A percentile compares a stretch with the other conserved stretches of the same genome.
Evolutionary conservation across 2,797 vertebrate genomes (phyloP).

Genomic region (Diplodus puntazzo): DNA sequence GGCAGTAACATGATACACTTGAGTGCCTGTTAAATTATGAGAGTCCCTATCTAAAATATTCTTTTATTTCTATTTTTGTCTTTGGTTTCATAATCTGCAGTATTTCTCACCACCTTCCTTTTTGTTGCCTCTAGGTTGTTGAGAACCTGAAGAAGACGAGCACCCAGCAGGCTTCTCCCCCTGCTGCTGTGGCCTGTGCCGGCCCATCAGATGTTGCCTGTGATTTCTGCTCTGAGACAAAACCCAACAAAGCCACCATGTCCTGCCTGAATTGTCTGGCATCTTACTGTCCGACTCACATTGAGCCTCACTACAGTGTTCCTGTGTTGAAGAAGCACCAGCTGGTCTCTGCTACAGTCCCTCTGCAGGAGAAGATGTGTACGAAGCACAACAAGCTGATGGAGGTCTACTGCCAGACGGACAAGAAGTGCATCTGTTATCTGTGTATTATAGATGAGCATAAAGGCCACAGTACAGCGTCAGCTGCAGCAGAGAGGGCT

Average conservation of each 20-base stretch:
- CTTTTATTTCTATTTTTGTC: too few species aligned
- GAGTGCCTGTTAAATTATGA: too few species aligned
- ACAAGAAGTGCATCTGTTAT: conserved; percentile 34
- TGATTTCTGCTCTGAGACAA: conserved; percentile 35
- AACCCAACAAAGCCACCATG: conserved; percentile 21
- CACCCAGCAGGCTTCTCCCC: background rate
- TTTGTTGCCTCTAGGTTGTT: conserved; percentile 13
- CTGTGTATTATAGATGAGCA: conserved; percentile 27
- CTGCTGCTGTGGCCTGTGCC: conserved; percentile 25
- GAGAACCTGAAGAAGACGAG: conserved; percentile 1
- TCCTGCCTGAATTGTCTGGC: conserved; percentile 48
- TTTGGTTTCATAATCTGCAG: too few species aligned
- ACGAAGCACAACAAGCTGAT: conserved; percentile 28
- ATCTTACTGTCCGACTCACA: conserved; percentile 38
- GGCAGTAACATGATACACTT: too few species aligned
- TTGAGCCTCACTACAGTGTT: conserved; percentile 19
- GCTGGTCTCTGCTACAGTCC: conserved; percentile 1
- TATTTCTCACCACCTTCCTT: background rate
- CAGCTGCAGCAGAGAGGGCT: conserved; percentile 19
- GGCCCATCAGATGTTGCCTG: conserved; percentile 1
- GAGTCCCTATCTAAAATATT: too few species aligned
- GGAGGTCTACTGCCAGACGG: conserved; percentile 49
- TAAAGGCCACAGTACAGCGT: accelerated
- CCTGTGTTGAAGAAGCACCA: conserved; percentile 41
- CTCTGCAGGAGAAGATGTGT: conserved; percentile 42